Evolutionary conservation across 1,140 invertebrate genomes (phyloP), one percentile per base, ranked within the genome.

Genomic region (Drosophila trapezifrons): DNA sequence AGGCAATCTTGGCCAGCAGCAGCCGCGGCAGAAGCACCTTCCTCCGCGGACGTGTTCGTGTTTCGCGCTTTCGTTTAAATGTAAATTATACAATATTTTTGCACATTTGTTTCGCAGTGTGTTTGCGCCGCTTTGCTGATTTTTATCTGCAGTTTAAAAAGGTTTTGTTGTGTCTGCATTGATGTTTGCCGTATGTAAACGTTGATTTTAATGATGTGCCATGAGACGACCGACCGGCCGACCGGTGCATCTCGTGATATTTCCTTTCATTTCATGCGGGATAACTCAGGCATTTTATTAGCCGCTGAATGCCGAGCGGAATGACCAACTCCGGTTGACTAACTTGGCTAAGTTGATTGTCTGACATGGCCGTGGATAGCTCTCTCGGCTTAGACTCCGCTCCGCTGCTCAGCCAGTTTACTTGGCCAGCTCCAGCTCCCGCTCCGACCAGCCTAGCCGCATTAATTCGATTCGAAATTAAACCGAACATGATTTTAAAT

Each of bases 231-330:
- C 47, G 47, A 7, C 35, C 35, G 35, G 3, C 1, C 13, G 49
- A 15, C 58, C 64, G 35, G 58, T 70, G 40, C 63, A 66, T 51
- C 52, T 54, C 49, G 57, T 62, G 37, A 43, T 54, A 40, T 18
- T 42, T 38, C 29, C 56, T 51, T 51, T 73, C 46, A 42, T 84
- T 64, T 77, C 78, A 66, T 78, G 80, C 76, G 76, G 73, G 85
- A 87, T 87, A 87, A 87, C 84, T 89, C 85, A 84, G 82, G 84
- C 84, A 87, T 87, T 87, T 87, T 87, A 87, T 87, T 87, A 87
- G 84, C 80, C 85, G 84, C 72, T 89, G 84, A 87, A 87, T 89
- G 84, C 69, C 80, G 84, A 87, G 89, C 83, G 84, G 82, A 87
- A 87, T 87, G 84, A 89, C 84, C 84, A 87, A 87, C 84, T 84